Percentiles rank a stretch among this genome's conserved stretches.
These are phyloP conservation scores for Odontophorus gujanensis DNA, from an alignment of 2,113 vertebrate genomes.

Conservation along the genomic window DNA sequence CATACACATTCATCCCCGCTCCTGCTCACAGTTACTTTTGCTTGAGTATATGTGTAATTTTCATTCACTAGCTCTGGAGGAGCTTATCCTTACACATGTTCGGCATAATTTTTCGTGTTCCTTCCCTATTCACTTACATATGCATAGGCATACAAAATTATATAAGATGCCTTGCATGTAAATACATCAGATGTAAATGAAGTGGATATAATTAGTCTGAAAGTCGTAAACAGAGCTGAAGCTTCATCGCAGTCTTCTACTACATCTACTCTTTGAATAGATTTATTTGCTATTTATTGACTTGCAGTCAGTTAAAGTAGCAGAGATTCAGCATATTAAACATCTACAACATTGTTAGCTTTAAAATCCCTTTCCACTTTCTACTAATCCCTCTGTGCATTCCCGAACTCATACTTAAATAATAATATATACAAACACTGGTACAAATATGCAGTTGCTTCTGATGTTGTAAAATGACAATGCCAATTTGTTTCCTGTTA, in stretches of 20 bases:
- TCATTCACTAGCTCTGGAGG: neutral
- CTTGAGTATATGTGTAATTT: neutral
- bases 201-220: slow-evolving; percentile 21
- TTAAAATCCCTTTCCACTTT: slow-evolving; percentile 28
- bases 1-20: neutral
- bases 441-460: neutral
- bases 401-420: neutral
- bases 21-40: neutral
- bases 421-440: neutral
- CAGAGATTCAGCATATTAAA: neutral
- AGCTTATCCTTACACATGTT: neutral
- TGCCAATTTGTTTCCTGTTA: neutral
- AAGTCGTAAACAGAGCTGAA: neutral
- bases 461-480: neutral
- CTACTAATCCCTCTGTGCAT: neutral
- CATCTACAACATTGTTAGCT: neutral
- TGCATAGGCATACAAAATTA: neutral
- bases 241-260: neutral
- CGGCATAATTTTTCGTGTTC: neutral
- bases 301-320: neutral
- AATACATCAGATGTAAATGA: neutral
- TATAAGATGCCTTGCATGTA: neutral
- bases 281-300: slow-evolving; percentile 47
- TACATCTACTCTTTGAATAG: neutral
- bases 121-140: neutral